Base-by-base conservation (phyloP, 2,797 vertebrate genomes). In the Peromyscus attwateri region DNA sequence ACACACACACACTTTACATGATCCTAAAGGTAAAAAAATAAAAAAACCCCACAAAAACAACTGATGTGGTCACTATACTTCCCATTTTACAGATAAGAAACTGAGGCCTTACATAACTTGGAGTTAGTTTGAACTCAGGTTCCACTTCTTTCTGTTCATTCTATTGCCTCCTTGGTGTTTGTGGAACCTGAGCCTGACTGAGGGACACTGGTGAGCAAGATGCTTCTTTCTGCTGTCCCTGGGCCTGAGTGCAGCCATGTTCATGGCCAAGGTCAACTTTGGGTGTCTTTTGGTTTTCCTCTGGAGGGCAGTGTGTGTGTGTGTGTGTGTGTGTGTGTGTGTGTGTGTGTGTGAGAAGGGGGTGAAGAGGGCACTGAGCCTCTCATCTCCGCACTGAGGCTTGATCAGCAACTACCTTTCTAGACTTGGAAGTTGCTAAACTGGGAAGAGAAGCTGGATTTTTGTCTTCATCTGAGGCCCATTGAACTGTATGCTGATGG, bases 321-420 rank as follows among this genome's bases (percentile, higher is more conserved):
- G 73, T 37, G 8, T 57, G 25, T 43, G 14, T 19, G 52, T 46
- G 27, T 31, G 68, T 37, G 34, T 40, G 9, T 75, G 75, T 21
- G 19, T 8, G 16, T 9, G 27, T 25, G 12, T 77, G 40, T 62
- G n/a, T n/a, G n/a, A n/a, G 49, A 52, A 52, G 49, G 49, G 49
- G 49, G 49, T 52, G 49, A 52, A 52, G 49, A 52, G 49, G 13
- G 4, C 40, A 29, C 8, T 1, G 34, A 64, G 14, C 23, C 25
- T 73, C 34, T 88, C 29, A 27, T 31, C 9, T 7, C 60, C 10
- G 17, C 10, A 60, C 52, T 75, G 68, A 82, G 52, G 31, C n/a
- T 85, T 89, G 37, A 31, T 83, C 83, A 80, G 31, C 46, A 46
- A 79, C 62, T 93, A 55, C 37, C 66, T 89, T 88, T 83, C 49